phyloP scores from a whole-genome alignment of 1,140 invertebrate genomes.

The Metopolophium dirhodum region DNA sequence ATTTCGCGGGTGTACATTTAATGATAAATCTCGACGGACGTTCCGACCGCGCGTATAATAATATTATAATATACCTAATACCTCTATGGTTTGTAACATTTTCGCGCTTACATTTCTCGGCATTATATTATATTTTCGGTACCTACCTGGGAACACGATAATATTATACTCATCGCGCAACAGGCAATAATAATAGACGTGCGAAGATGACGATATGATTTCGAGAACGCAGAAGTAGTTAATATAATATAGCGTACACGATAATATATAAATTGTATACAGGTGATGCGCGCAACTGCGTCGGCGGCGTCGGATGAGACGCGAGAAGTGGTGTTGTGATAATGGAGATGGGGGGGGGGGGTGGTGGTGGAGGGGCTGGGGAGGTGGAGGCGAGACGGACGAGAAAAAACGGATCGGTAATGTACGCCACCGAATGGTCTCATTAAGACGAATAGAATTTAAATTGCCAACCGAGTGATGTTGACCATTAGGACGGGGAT shows the following conservation, averaged over 20 bases:
- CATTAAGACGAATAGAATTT: slow-evolving; percentile 40
- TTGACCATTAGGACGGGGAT: slow-evolving; percentile 1
- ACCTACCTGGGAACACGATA: too few relatives aligned
- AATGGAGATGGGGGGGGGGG: neutral
- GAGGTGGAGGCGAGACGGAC: neutral
- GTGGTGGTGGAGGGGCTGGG: neutral
- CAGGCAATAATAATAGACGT: neutral
- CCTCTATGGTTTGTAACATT: neutral
- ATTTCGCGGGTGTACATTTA: neutral
- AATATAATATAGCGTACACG: neutral
- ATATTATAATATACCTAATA: too few relatives aligned
- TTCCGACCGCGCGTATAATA: too few relatives aligned
- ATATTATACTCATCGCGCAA: neutral
- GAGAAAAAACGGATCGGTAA: slow-evolving; percentile 19
- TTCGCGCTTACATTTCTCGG: neutral
- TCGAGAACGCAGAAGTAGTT: neutral
- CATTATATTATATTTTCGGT: neutral
- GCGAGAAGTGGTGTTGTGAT: neutral
- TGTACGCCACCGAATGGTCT: slow-evolving; percentile 30
- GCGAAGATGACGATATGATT: neutral
- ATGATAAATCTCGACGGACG: neutral
- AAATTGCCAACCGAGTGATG: slow-evolving; percentile 2
- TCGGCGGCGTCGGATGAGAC: neutral
- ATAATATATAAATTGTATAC: neutral
- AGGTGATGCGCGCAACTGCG: neutral